A percentile compares a stretch with the other conserved stretches of the same genome.
Conservation (phyloP, 2,113 vertebrate genomes). For the Neodontobutis hainanensis region DNA sequence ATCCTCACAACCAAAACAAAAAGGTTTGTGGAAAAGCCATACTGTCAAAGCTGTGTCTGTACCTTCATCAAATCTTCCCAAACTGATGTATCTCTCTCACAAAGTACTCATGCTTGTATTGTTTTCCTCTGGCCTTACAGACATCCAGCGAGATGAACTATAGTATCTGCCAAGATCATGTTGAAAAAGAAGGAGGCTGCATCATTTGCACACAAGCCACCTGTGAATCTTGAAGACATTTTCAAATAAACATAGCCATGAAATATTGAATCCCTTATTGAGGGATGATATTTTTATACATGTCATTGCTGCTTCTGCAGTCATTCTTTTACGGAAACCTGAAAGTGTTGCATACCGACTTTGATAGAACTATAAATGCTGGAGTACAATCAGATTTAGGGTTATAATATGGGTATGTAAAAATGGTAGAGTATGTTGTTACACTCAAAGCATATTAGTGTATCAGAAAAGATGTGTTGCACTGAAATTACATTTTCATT, state of each 20-base stretch:
- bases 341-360: constrained; percentile 38
- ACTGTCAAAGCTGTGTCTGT: neutral
- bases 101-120: constrained; percentile 4
- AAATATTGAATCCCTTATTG: constrained; percentile 43
- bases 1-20: constrained; percentile 26
- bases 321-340: constrained; percentile 39
- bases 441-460: neutral
- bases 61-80: neutral
- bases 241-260: constrained; percentile 59
- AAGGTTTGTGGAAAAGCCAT: constrained; percentile 49
- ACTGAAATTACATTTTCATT: constrained; percentile 34
- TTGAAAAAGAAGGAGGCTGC: constrained; percentile 51
- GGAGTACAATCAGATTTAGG: constrained; percentile 2
- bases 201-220: constrained; percentile 53
- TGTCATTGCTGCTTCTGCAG: constrained; percentile 41
- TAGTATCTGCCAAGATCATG: constrained; percentile 71
- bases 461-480: constrained; percentile 13
- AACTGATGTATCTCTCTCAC: neutral
- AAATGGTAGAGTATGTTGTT: neutral
- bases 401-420: constrained; percentile 14
- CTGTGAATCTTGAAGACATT: constrained; percentile 65
- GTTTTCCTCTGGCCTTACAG: constrained; percentile 60
- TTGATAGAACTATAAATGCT: constrained; percentile 21
- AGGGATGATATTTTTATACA: constrained; percentile 51
- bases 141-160: constrained; percentile 86